Percentiles rank a stretch among this genome's conserved stretches.
Evolutionary conservation across 2,888 invertebrate species (phyloP).

Genomic region (Minunthozetes semirufus): DNA sequence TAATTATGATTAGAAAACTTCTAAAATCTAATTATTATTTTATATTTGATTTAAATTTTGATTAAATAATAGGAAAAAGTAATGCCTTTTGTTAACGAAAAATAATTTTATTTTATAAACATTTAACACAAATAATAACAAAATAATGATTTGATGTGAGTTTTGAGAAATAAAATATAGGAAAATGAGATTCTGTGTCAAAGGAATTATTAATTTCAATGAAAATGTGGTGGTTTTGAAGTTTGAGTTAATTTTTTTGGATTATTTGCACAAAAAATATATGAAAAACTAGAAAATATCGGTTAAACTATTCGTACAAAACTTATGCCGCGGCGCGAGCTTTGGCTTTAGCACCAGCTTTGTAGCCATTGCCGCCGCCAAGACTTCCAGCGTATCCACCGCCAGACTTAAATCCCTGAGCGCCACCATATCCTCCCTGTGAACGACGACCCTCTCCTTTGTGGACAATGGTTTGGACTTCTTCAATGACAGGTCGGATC

Average conservation of each 20-base stretch:
- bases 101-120: too few relatives aligned
- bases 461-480: constrained; percentile 35
- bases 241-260: neutral
- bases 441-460: constrained; percentile 31
- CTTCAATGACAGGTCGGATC: constrained; percentile 36
- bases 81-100: too few relatives aligned
- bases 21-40: too few relatives aligned
- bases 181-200: too few relatives aligned
- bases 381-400: constrained; percentile 24
- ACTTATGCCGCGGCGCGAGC: neutral
- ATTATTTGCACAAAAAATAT: neutral
- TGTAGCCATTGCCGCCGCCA: neutral
- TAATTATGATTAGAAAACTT: too few relatives aligned
- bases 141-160: neutral
- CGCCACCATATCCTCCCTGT: neutral
- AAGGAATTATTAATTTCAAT: neutral
- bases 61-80: too few relatives aligned
- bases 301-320: neutral
- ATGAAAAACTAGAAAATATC: constrained; percentile 5
- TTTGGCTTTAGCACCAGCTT: neutral
- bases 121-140: neutral
- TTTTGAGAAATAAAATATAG: neutral
- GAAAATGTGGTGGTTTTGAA: neutral
- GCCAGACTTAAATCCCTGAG: neutral
- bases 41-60: too few relatives aligned